phyloP scores from a whole-genome alignment of 2,888 invertebrate genomes.

The Cheilosia variabilis region DNA sequence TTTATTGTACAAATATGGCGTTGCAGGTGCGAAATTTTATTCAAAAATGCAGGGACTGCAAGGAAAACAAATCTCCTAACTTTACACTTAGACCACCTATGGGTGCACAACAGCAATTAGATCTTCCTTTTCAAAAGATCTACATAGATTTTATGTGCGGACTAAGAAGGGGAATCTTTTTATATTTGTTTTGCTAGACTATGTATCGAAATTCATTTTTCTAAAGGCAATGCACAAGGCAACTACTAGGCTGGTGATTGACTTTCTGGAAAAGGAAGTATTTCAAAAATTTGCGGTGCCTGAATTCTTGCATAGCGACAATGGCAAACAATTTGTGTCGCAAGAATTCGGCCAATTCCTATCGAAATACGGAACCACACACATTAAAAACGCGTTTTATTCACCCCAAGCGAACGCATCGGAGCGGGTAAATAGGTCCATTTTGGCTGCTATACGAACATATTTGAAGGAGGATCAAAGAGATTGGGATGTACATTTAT shows the following conservation, averaged over 20 bases:
- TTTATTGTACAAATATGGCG: no score
- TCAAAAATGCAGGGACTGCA: neutral
- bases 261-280: constrained; percentile 57
- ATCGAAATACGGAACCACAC: neutral
- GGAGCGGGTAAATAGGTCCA: neutral
- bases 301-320: constrained; percentile 75
- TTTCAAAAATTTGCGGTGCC: constrained; percentile 77
- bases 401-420: neutral
- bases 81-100: neutral
- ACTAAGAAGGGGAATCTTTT: constrained; percentile 34
- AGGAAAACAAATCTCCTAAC: neutral
- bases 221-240: constrained; percentile 31
- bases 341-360: constrained; percentile 46
- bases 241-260: neutral
- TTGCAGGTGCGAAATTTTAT: neutral
- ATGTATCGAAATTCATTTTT: constrained; percentile 51
- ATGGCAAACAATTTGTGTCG: constrained; percentile 76
- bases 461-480: constrained; percentile 6
- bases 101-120: neutral
- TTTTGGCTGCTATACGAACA: constrained; percentile 24
- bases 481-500: constrained; percentile 34
- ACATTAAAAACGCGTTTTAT: neutral
- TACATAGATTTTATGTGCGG: no score
- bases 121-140: constrained; percentile 8
- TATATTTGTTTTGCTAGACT: constrained; percentile 48